A percentile compares a stretch with the other conserved stretches of the same genome.
Conservation (phyloP, 2,888 invertebrate species). For the Drosophila dives region DNA sequence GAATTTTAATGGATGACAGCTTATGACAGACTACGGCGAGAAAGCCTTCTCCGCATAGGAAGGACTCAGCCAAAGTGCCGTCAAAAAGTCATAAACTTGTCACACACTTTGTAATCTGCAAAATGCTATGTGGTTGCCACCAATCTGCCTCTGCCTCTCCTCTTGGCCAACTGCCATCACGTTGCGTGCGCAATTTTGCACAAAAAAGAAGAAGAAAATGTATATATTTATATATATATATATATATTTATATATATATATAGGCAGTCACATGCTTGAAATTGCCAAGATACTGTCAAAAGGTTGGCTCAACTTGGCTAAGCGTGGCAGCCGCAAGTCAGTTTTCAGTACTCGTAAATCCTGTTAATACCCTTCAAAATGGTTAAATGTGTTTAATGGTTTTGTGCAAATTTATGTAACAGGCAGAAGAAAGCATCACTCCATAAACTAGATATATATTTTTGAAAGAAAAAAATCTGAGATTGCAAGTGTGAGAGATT, state of each 20-base stretch:
- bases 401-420: not conserved
- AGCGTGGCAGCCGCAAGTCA: not conserved
- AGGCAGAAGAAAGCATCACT: not conserved
- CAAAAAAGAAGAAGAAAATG: slow-evolving; percentile 15
- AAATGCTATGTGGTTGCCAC: slow-evolving; percentile 31
- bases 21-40: slow-evolving; percentile 48
- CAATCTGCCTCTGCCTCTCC: not conserved
- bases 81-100: slow-evolving; percentile 76
- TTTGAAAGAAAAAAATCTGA: too few relatives aligned
- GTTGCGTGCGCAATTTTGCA: slow-evolving; percentile 42
- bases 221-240: not conserved
- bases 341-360: not conserved
- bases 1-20: slow-evolving; percentile 55
- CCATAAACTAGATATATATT: not conserved
- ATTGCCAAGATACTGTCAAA: slow-evolving; percentile 16
- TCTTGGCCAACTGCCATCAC: slow-evolving; percentile 62
- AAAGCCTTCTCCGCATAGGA: slow-evolving; percentile 10
- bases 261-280: slow-evolving; percentile 36
- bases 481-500: too few relatives aligned
- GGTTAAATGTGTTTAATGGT: not conserved
- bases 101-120: slow-evolving; percentile 73
- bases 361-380: not conserved
- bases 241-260: slow-evolving; percentile 3
- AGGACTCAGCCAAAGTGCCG: slow-evolving; percentile 51
- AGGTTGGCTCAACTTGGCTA: slow-evolving; percentile 16